Percentiles rank a stretch among this genome's conserved stretches.
Conservation (phyloP, 2,888 invertebrate genomes). For the Pinctada fucata region DNA sequence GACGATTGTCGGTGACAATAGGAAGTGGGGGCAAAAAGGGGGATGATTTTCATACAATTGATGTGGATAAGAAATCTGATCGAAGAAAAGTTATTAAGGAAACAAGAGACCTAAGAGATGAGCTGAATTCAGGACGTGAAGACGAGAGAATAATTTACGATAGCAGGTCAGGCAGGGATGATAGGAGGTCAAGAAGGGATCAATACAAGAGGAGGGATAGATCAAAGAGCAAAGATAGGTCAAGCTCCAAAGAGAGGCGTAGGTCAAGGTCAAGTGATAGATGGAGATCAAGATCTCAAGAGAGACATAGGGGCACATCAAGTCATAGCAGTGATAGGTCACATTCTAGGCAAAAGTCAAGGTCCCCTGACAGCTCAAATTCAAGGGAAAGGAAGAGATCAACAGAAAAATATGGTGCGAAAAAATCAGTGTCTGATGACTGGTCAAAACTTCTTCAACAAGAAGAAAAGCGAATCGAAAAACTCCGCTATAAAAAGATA, state of each 20-base stretch:
- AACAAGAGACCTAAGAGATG: not conserved
- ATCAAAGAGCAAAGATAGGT: not conserved
- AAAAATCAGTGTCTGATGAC: not conserved
- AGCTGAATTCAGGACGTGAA: not conserved
- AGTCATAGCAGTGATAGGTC: too few relatives aligned
- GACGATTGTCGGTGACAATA: not conserved
- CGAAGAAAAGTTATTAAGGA: not conserved
- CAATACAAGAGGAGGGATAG: not conserved
- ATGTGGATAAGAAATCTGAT: slow-evolving; percentile 6
- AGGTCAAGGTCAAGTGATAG: slow-evolving; percentile 3
- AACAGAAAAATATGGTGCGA: not conserved
- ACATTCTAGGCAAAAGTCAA: too few relatives aligned
- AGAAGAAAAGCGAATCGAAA: not conserved
- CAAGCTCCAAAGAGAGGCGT: not conserved
- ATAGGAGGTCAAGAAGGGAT: not conserved
- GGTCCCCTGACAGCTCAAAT: too few relatives aligned
- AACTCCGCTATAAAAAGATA: too few relatives aligned
- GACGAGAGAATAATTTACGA: not conserved
- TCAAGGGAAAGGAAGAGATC: not conserved
- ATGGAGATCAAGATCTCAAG: not conserved
- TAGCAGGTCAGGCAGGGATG: not conserved
- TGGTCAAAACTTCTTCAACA: not conserved
- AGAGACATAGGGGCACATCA: not conserved
- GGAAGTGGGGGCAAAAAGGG: slow-evolving; percentile 4
- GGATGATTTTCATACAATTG: not conserved